Evolutionary conservation across 2,113 vertebrate species (phyloP), one percentile per base, ranked within the genome.

Genomic region (Stigmatopora nigra): DNA sequence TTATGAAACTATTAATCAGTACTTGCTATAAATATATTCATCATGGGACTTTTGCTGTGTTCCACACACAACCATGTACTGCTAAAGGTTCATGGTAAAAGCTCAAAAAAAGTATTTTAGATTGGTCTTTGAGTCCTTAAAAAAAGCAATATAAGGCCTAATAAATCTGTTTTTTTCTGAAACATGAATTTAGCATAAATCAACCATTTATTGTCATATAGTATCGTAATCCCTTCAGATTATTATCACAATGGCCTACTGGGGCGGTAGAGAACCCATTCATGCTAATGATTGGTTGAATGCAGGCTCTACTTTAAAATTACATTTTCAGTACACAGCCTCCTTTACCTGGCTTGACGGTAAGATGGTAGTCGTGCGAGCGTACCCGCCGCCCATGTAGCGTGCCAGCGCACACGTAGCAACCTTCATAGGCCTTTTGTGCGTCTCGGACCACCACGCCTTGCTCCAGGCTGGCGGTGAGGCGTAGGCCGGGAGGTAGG

Each of bases 331-430:
- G 2, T 22, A 12, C 46, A 45, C 2, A 5, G 6, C 36, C 20
- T 7, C 5, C 6, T 57, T 80, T 79, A 92, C 91, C 90, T 71
- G 83, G 80, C 46, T 62, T 87, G 10, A 91, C 87, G 35, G 65
- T 89, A 53, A 92, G 83, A 16, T 35, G 0, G 31, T 89, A 91
- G 36, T 77, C 2, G 6, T 19, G 46, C 4, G 91, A 91, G 45
- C 41, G 73, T 60, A 87, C 82, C 0, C 7, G 0, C 20, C 64
- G 47, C 53, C 87, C 90, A 0, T 78, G 55, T 1, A 90, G 88
- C 10, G 62, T 80, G 4, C 92, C 96, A 3, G 89, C 77, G 67
- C 97, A 99, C 56, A 90, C 81, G 51, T 98, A 91, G 77, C 94
- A 98, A 20, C 92, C 94, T 9, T 85, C 86, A 13, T 92, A 96